A percentile compares a stretch with the other conserved stretches of the same genome.
Conservation (phyloP, 2,888 invertebrate genomes). For the Leptarthrus brevirostris region DNA sequence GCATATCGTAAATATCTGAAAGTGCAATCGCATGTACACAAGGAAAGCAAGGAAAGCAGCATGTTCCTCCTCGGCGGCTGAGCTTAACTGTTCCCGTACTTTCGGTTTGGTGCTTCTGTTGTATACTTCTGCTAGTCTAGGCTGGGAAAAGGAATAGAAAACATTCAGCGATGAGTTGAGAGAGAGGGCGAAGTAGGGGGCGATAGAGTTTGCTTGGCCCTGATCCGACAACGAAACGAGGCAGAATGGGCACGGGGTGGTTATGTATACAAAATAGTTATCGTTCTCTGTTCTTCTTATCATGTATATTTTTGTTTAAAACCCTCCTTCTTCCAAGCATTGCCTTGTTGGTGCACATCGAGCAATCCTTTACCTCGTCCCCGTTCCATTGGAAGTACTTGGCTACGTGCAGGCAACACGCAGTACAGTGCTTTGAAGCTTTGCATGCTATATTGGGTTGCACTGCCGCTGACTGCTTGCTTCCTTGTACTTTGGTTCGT, state of each 20-base stretch:
- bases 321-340: constrained; percentile 13
- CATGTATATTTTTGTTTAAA: constrained; percentile 41
- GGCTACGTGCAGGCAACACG: background rate
- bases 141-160: constrained; percentile 30
- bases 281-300: constrained; percentile 46
- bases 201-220: background rate
- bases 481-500: background rate
- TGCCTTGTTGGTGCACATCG: background rate
- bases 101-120: too few species aligned
- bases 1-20: constrained; percentile 46
- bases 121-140: background rate
- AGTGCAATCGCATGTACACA: constrained; percentile 42
- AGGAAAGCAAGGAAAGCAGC: constrained; percentile 2
- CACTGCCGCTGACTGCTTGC: too few species aligned
- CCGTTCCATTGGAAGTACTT: too few species aligned
- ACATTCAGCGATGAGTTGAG: background rate
- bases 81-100: background rate
- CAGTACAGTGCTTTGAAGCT: too few species aligned
- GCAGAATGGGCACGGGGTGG: too few species aligned
- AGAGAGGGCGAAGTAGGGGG: background rate
- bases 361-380: constrained; percentile 5
- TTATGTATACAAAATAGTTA: constrained; percentile 47
- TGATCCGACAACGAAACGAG: too few species aligned
- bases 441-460: too few species aligned
- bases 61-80: background rate